Percentiles rank a stretch among this genome's conserved stretches.
phyloP scores from a whole-genome alignment of 2,888 invertebrate species.

The Ophraella communa region DNA sequence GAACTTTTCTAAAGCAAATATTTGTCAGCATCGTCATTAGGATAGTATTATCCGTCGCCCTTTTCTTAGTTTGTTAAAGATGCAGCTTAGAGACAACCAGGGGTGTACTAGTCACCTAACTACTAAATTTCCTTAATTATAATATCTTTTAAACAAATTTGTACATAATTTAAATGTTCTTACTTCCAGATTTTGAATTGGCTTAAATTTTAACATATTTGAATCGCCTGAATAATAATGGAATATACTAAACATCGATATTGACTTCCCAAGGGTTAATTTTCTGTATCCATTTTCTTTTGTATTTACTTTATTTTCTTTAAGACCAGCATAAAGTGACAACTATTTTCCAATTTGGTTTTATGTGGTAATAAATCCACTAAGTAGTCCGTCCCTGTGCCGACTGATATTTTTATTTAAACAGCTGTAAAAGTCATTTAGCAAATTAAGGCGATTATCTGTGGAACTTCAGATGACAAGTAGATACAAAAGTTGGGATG shows the following conservation, averaged over 20 bases:
- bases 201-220: no score
- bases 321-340: no score
- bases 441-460: conserved; percentile 45
- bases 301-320: no score
- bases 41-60: conserved; percentile 8
- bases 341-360: no score
- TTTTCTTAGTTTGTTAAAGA: conserved; percentile 10
- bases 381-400: background rate
- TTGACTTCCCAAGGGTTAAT: no score
- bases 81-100: conserved; percentile 4
- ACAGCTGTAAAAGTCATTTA: conserved; percentile 51
- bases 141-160: no score
- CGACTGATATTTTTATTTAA: conserved; percentile 44
- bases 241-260: no score
- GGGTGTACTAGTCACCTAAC: background rate
- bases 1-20: conserved; percentile 9
- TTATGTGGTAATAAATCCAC: background rate
- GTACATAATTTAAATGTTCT: background rate
- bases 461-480: conserved; percentile 33
- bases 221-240: no score
- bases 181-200: no score
- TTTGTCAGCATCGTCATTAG: conserved; percentile 13
- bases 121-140: background rate
- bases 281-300: no score
- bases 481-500: conserved; percentile 31